Base-by-base conservation (phyloP, 1,140 invertebrate genomes). In the Paraescarpia echinospica region DNA sequence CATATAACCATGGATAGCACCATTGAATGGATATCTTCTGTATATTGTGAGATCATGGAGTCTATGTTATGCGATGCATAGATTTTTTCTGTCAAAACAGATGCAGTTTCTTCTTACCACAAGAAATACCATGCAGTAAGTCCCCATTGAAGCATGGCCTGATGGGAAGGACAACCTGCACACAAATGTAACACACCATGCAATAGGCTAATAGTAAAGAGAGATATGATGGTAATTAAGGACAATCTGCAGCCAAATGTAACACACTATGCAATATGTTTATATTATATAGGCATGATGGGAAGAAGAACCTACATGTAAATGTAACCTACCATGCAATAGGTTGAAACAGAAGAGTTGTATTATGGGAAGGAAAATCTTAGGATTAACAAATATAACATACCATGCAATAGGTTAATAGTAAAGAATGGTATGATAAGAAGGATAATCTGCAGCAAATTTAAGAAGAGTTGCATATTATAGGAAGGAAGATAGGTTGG, bases 131-230 rank as follows among this genome's bases (percentile, higher is more conserved):
- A 96, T 96, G 90, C 95, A 95, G 94, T 96, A 97, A 22, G 96
- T 95, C 34, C 96, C 95, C 94, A 96, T 96, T 18, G 97, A 97
- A 33, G 97, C 96, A 95, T 97, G 97, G 33, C 97, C 97, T 34
- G 97, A 97, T n/a, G 96, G 96, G 94, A 97, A 97, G 22, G 97
- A 97, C 48, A 97, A 94, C 92, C 96, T 96, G 93, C 94, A 94
- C 93, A 48, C 89, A 91, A 92, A 33, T 91, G n/a, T 93, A 59
- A 93, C 48, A 90, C n/a, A 93, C 88, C 89, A 59, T 51, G 34
- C 59, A 77, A 77, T 22, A 77, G 31, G 33, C 89, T 89, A 5
- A 89, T 12, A 41, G 4, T 41, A 41, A n/a, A n/a, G 41, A 41
- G 41, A 41, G 12, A 6, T 12, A 41, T 41, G 41, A 41, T 41